phyloP scores from a whole-genome alignment of 2,888 invertebrate genomes.

The Plagiodera versicolora region DNA sequence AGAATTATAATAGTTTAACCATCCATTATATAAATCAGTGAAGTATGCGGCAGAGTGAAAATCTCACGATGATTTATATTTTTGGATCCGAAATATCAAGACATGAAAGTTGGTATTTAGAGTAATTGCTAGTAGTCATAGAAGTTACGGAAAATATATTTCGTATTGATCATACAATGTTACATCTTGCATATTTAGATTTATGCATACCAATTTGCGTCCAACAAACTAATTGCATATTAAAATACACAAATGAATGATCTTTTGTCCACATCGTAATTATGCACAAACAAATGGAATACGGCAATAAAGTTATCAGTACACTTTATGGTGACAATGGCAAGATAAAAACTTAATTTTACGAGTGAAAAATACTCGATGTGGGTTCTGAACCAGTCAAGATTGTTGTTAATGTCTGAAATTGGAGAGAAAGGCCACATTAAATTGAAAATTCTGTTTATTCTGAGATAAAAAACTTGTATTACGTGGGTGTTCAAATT shows the following conservation, averaged over 20 bases:
- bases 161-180: too few species aligned
- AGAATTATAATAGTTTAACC: too few species aligned
- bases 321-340: conserved; percentile 5
- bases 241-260: background rate
- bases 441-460: background rate
- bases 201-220: background rate
- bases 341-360: conserved; percentile 6
- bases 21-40: too few species aligned
- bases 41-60: too few species aligned
- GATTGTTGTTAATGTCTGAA: background rate
- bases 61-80: too few species aligned
- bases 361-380: conserved; percentile 2
- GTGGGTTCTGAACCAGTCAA: background rate
- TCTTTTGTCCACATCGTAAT: background rate
- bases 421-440: background rate
- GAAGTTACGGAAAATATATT: too few species aligned
- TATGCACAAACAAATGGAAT: background rate
- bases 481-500: too few species aligned
- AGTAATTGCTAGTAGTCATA: too few species aligned
- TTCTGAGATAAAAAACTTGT: background rate
- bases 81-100: too few species aligned
- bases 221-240: background rate
- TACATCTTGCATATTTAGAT: too few species aligned
- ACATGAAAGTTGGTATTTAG: too few species aligned
- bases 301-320: conserved; percentile 5